Base-by-base conservation (phyloP, 2,797 vertebrate species). In the Hybognathus amarus region DNA sequence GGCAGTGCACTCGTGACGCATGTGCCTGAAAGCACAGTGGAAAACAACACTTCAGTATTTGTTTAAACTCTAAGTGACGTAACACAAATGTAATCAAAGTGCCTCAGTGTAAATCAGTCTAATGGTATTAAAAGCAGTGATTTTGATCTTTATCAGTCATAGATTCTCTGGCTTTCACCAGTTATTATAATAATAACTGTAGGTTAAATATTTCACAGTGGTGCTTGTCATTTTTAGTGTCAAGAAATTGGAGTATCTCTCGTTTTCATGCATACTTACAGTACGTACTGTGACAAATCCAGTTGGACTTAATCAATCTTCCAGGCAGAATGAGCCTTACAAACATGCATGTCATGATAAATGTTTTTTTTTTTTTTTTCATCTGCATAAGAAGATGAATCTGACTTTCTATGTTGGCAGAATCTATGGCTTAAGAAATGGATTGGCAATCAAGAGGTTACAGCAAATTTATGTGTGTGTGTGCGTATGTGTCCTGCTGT, bases 231-330 rank as follows among this genome's bases (percentile, higher is more conserved):
- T 64, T 22, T 64, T 24, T 64, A 77, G 40, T 47, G 59, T 47
- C 24, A 45, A 47, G 24, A 61, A 8, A 64, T 27, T 18, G 36
- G 22, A 61, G 30, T 47, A 22, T 7, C 10, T 11, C 27, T 79
- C 8, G 8, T 76, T 76, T 42, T 76, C 9, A 76, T 61, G 22
- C 54, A 18, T 45, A 64, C 42, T 56, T 82, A 38, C n/a, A n/a
- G n/a, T n/a, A n/a, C 81, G 54, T 22, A 71, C 64, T 77, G 84
- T 82, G 79, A 82, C 56, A 78, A 20, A 85, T 78, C 70, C 45
- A 22, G 40, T 82, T 71, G 18, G 73, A 85, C 12, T 36, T 52
- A 67, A 54, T 80, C 70, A 76, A 47, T 77, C 22, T 54, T 69
- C 24, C 3, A 66, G 56, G 64, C 79, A 54, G 64, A 77, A 13